Conservation (phyloP, 2,113 vertebrate species). For the Pollimyrus isidori region DNA sequence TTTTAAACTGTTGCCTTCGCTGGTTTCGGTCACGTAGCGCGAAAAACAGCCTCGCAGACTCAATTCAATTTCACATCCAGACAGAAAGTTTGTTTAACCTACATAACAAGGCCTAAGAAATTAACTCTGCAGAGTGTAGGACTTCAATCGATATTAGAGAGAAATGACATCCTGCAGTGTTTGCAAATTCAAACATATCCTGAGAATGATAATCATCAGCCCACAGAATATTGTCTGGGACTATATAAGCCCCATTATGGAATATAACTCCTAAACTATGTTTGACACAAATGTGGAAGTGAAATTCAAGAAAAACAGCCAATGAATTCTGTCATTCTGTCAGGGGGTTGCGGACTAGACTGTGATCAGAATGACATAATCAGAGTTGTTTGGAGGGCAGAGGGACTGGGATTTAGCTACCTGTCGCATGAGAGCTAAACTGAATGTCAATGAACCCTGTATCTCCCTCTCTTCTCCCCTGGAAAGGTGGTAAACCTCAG, state of each 20-base stretch:
- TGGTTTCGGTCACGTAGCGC: not conserved
- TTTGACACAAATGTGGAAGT: not conserved
- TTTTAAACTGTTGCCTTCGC: not conserved
- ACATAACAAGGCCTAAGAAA: conserved; percentile 4
- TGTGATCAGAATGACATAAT: not conserved
- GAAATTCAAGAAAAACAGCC: not conserved
- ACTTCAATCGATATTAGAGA: conserved; percentile 2
- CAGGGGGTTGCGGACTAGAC: not conserved
- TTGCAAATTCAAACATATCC: not conserved
- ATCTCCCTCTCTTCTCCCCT: not conserved
- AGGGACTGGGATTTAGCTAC: not conserved
- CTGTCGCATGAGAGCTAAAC: not conserved
- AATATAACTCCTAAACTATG: not conserved
- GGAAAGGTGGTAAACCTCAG: not conserved
- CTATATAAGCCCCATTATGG: not conserved
- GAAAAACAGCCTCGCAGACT: not conserved
- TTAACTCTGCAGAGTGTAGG: not conserved
- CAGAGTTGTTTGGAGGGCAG: not conserved
- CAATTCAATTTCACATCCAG: not conserved
- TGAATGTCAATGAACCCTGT: not conserved
- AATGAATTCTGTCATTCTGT: not conserved
- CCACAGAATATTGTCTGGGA: not conserved
- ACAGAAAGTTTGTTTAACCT: conserved; percentile 13
- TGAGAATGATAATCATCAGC: not conserved
- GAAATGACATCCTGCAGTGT: not conserved